Evolutionary conservation across 2,888 invertebrate species (phyloP), one percentile per base, ranked within the genome.

Genomic region (Caenorhabditis panamensis): DNA sequence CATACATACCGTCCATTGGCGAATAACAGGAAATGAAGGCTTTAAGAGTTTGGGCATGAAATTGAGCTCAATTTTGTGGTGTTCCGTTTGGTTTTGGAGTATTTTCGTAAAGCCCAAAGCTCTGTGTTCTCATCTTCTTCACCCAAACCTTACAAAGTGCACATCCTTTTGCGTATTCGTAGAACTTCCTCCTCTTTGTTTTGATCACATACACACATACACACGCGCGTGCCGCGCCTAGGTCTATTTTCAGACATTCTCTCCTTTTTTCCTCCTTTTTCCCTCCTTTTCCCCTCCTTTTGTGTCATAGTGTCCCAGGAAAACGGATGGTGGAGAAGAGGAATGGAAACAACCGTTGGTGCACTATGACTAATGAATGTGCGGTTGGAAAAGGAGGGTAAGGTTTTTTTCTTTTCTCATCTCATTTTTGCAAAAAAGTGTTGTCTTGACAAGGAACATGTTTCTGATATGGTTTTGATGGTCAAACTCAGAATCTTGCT

Each of bases 281-380:
- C n/a, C n/a, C n/a, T n/a, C n/a, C n/a, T n/a, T 18, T 54, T 37
- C 18, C 11, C 31, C 31, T 31, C 37, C 22, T 59, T 58, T 18
- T 36, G 20, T 44, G 37, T 36, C 37, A 26, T 58, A 56, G 44
- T 59, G 20, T 63, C 56, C 49, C 31, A 62, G 63, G 47, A 63
- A 62, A 72, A 71, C n/a, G 37, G 49, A 24, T 28, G 37, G 49
- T 53, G 28, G 49, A 11, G n/a, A n/a, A 62, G 71, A 56, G 31
- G 49, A 16, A 18, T 24, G 51, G 51, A 22, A 56, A 56, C 31
- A 28, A 47, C 16, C 9, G 66, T 16, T 47, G 26, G 59, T 61
- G 66, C 75, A 75, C 66, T 75, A 75, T 75, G 66, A 66, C 75
- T 75, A 75, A 75, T 75, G 75, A 75, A 75, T 75, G 75, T 31